Percentiles rank a stretch among this genome's conserved stretches.
These are phyloP conservation scores for Gibbula magus DNA, from an alignment of 2,888 invertebrate species.

Conservation along the genomic window DNA sequence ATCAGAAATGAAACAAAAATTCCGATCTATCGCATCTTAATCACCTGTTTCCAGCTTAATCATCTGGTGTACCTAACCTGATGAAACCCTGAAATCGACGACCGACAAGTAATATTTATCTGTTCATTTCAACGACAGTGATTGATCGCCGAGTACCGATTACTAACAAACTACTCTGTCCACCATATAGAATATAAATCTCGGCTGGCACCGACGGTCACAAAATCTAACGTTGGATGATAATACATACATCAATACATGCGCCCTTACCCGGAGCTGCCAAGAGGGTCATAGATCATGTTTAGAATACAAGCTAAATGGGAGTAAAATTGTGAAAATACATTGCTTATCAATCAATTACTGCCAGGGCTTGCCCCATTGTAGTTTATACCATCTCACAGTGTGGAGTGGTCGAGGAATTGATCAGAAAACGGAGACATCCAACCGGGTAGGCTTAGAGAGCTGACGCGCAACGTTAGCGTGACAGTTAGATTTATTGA, in stretches of 20 bases:
- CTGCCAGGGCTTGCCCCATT: not conserved
- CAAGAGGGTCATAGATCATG: not conserved
- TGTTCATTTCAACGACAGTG: too few species aligned
- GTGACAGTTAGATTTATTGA: not conserved
- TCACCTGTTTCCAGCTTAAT: too few species aligned
- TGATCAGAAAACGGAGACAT: not conserved
- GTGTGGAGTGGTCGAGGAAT: not conserved
- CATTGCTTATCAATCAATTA: constrained; percentile 1
- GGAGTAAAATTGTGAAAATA: not conserved
- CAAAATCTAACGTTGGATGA: not conserved
- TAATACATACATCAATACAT: not conserved
- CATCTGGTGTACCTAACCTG: too few species aligned
- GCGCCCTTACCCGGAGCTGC: not conserved
- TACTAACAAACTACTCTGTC: too few species aligned
- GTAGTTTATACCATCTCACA: not conserved
- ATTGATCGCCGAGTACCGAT: too few species aligned
- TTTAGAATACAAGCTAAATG: not conserved
- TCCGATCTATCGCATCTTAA: too few species aligned
- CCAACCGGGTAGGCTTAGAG: not conserved
- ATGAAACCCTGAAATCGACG: too few species aligned
- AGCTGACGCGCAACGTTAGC: not conserved
- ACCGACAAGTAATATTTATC: too few species aligned
- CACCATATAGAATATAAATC: too few species aligned
- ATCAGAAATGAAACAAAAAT: too few species aligned
- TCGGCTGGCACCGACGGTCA: not conserved